These are phyloP conservation scores for Caenorhabditis brenneri DNA, from an alignment of 1,140 invertebrate genomes.

Conservation along the genomic window DNA sequence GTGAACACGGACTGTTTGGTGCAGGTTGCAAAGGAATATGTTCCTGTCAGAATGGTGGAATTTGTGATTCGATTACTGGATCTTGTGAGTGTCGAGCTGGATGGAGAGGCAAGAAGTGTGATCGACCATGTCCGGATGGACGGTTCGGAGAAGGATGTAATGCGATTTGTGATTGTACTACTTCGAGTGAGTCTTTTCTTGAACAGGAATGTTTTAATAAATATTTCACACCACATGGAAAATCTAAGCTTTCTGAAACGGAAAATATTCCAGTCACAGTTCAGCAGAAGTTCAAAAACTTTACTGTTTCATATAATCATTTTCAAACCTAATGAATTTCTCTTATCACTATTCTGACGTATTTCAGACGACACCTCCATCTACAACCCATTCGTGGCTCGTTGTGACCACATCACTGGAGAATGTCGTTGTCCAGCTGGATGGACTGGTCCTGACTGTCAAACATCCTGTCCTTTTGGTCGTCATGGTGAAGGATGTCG, in stretches of 20 bases:
- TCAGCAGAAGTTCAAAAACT: no score
- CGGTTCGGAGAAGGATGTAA: slow-evolving; percentile 63
- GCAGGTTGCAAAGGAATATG: slow-evolving; percentile 83
- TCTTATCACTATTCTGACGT: no score
- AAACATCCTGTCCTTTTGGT: slow-evolving; percentile 58
- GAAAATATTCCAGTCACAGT: neutral
- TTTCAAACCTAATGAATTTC: no score
- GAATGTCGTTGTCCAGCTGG: slow-evolving; percentile 83
- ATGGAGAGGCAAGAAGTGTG: slow-evolving; percentile 79
- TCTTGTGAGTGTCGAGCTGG: slow-evolving; percentile 81
- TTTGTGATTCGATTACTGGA: slow-evolving; percentile 81
- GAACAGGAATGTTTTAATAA: no score
- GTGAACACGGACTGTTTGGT: slow-evolving; percentile 76
- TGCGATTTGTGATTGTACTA: slow-evolving; percentile 60
- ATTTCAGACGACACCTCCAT: slow-evolving; percentile 46
- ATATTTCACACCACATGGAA: neutral
- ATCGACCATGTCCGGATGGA: slow-evolving; percentile 78
- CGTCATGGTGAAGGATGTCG: slow-evolving; percentile 62
- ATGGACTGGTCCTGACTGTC: slow-evolving; percentile 72
- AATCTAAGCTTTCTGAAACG: no score
- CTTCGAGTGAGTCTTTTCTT: slow-evolving; percentile 29
- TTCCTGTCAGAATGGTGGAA: slow-evolving; percentile 87
- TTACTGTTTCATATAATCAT: no score
- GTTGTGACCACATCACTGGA: slow-evolving; percentile 74
- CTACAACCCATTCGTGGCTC: slow-evolving; percentile 53